A percentile compares a stretch with the other conserved stretches of the same genome.
These are phyloP conservation scores for Amphipoea lucens DNA, from an alignment of 2,888 invertebrate species.

Conservation along the genomic window DNA sequence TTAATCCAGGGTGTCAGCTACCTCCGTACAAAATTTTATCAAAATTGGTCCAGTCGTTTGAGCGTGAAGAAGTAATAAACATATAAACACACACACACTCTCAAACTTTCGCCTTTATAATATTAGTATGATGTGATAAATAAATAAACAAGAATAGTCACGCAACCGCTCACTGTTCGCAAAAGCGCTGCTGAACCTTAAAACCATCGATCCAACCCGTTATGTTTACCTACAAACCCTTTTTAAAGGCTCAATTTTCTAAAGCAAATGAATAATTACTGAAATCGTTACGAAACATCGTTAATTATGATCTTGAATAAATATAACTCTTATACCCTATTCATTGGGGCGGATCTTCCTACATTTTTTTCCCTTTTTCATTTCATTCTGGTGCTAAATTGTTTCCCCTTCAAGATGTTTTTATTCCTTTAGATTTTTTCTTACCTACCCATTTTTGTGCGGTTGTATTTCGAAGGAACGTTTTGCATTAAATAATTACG, in stretches of 20 bases:
- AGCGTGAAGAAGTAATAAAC: no score
- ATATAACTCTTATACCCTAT: conserved; percentile 39
- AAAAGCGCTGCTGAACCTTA: background rate
- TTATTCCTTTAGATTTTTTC: conserved; percentile 49
- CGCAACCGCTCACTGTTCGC: background rate
- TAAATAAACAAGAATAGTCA: background rate
- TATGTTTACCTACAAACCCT: conserved; percentile 13
- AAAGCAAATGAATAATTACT: conserved; percentile 45
- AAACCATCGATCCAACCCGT: background rate
- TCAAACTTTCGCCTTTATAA: no score
- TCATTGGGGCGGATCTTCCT: conserved; percentile 35
- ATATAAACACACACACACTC: no score
- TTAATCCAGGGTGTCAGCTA: no score
- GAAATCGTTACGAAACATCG: conserved; percentile 43
- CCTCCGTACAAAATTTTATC: no score
- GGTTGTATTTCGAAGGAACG: conserved; percentile 39
- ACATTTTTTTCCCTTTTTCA: conserved; percentile 39
- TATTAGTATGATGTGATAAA: no score
- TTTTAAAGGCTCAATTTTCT: conserved; percentile 34
- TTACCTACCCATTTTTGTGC: conserved; percentile 40
- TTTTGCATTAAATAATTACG: conserved; percentile 40
- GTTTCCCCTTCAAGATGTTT: conserved; percentile 53
- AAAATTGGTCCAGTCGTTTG: no score
- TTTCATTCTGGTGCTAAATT: conserved; percentile 40
- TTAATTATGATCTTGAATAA: conserved; percentile 54